Evolutionary conservation across 2,113 vertebrate genomes (phyloP).

Genomic region (Takifugu flavidus): DNA sequence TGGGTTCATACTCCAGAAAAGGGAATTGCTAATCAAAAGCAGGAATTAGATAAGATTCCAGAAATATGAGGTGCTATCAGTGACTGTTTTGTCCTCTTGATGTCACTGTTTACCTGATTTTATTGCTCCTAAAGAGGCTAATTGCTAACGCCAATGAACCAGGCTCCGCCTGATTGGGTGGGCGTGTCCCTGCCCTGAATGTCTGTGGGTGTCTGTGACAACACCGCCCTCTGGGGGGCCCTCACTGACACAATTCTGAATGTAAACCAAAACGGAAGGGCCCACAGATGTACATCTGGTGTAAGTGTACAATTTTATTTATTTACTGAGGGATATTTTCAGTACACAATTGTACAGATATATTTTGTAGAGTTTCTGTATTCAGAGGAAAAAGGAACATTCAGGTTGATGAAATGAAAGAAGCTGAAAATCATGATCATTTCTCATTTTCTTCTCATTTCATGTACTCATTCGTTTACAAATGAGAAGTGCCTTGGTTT

Average conservation of each 20-base stretch:
- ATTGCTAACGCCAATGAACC: too few species aligned
- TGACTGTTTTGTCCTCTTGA: too few species aligned
- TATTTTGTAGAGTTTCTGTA: constrained; percentile 74
- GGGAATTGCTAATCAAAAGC: too few species aligned
- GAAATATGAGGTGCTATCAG: too few species aligned
- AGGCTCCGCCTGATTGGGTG: too few species aligned
- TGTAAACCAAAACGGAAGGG: constrained; percentile 55
- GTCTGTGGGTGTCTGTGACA: background rate
- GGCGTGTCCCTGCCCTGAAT: too few species aligned
- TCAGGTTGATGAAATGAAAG: constrained; percentile 48
- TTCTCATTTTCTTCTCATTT: constrained; percentile 40
- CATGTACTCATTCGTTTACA: background rate
- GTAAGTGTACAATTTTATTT: constrained; percentile 70
- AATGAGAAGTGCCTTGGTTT: constrained; percentile 69
- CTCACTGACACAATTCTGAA: constrained; percentile 69
- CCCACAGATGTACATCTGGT: constrained; percentile 47
- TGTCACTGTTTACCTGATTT: too few species aligned
- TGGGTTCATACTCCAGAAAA: too few species aligned
- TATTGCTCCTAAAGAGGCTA: too few species aligned
- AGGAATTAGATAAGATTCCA: too few species aligned
- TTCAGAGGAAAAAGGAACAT: constrained; percentile 31
- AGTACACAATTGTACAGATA: constrained; percentile 69
- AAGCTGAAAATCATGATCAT: constrained; percentile 41
- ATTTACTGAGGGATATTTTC: constrained; percentile 76
- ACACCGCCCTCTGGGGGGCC: constrained; percentile 51